These are phyloP conservation scores for Athetis lepigone DNA, from an alignment of 2,888 invertebrate species.

Conservation along the genomic window DNA sequence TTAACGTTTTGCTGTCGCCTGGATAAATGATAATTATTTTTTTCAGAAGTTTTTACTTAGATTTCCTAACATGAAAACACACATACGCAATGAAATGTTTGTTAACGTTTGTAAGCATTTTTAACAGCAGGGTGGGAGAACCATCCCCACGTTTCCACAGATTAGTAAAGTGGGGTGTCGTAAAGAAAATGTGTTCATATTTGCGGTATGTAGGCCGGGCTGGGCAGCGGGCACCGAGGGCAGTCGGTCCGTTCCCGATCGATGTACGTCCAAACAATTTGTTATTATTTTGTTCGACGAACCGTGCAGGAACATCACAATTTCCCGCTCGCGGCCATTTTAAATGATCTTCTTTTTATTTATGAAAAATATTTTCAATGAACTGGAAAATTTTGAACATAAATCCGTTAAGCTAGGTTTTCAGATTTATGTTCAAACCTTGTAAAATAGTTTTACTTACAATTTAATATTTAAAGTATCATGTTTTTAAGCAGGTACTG, in stretches of 20 bases:
- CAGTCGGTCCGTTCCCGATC: slow-evolving; percentile 44
- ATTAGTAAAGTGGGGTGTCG: slow-evolving; percentile 38
- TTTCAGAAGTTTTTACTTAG: too few relatives aligned
- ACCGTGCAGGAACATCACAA: slow-evolving; percentile 73
- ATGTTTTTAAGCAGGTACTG: slow-evolving; percentile 72
- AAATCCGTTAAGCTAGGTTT: slow-evolving; percentile 20
- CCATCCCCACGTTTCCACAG: slow-evolving; percentile 21
- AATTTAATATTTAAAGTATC: slow-evolving; percentile 16
- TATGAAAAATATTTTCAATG: slow-evolving; percentile 73
- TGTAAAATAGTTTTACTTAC: slow-evolving; percentile 37
- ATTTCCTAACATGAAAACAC: too few relatives aligned
- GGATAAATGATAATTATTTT: too few relatives aligned
- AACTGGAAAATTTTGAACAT: slow-evolving; percentile 63
- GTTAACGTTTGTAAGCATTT: too few relatives aligned
- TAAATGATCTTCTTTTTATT: slow-evolving; percentile 77
- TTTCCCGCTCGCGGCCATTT: slow-evolving; percentile 79
- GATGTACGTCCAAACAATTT: slow-evolving; percentile 70
- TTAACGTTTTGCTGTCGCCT: too few relatives aligned
- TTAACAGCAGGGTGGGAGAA: too few relatives aligned
- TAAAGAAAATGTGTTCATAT: slow-evolving; percentile 54
- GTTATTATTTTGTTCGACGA: slow-evolving; percentile 79
- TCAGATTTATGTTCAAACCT: too few relatives aligned
- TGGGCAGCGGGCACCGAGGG: neutral
- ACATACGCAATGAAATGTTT: too few relatives aligned
- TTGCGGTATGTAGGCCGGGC: slow-evolving; percentile 56